Percentiles rank a stretch among this genome's conserved stretches.
Conservation (phyloP, 2,888 invertebrate species). For the Nephrotoma appendiculata region DNA sequence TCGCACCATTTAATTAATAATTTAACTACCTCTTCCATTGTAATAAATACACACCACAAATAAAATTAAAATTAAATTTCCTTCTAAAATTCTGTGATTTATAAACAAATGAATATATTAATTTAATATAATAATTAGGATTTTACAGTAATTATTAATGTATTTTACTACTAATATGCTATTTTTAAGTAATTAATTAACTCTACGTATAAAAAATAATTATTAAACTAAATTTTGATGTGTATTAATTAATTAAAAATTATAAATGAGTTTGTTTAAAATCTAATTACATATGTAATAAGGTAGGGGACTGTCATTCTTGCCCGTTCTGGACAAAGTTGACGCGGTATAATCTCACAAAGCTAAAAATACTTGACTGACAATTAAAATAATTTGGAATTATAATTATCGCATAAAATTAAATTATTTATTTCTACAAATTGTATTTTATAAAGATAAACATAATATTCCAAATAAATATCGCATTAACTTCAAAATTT, state of each 20-base stretch:
- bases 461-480: background rate
- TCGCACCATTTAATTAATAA: too few species aligned
- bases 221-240: background rate
- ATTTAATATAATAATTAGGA: background rate
- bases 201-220: background rate
- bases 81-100: background rate
- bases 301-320: too few species aligned
- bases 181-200: background rate
- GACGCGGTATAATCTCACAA: background rate
- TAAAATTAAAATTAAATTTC: background rate
- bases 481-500: background rate
- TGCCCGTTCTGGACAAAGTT: too few species aligned
- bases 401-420: background rate
- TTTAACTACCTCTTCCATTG: background rate
- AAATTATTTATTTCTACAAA: background rate
- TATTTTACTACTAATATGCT: background rate
- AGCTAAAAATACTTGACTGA: background rate
- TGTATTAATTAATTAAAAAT: background rate
- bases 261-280: background rate
- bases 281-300: too few species aligned
- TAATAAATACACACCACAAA: background rate
- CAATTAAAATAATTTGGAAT: background rate
- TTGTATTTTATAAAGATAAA: background rate
- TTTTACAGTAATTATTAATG: background rate
- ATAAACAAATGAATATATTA: background rate